These are phyloP conservation scores for Onychomys torridus DNA, from an alignment of 2,797 vertebrate genomes.

Conservation along the genomic window DNA sequence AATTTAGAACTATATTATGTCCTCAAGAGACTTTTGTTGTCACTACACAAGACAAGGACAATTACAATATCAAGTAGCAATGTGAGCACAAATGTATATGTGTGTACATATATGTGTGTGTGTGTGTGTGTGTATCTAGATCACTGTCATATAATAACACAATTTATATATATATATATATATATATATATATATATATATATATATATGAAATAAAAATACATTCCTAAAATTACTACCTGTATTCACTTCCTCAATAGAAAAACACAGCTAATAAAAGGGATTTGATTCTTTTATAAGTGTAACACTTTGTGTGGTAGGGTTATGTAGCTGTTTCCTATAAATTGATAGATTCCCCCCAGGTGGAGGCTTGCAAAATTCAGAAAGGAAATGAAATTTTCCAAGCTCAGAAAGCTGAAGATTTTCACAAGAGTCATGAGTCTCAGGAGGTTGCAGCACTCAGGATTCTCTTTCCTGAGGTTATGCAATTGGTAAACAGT, in stretches of 20 bases:
- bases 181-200: not conserved
- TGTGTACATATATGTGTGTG: not conserved
- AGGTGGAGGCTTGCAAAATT: not conserved
- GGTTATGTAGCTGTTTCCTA: not conserved
- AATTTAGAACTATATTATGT: not conserved
- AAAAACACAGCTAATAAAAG: not conserved
- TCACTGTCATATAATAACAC: not conserved
- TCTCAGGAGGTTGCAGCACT: not conserved
- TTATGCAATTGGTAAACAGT: too few species aligned
- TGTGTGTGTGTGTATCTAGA: too few species aligned
- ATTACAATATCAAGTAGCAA: not conserved
- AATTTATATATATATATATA: not conserved
- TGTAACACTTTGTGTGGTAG: not conserved
- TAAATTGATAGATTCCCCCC: not conserved
- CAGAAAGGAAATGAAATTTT: not conserved
- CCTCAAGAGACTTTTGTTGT: not conserved
- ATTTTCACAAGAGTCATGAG: not conserved
- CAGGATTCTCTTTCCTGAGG: not conserved
- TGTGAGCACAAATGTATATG: not conserved
- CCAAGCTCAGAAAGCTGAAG: not conserved
- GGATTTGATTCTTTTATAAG: not conserved
- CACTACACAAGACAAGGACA: not conserved
- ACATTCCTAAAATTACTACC: not conserved
- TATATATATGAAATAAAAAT: not conserved
- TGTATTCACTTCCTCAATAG: not conserved